Evolutionary conservation across 1,140 invertebrate genomes (phyloP), one percentile per base, ranked within the genome.

Genomic region (Apocrypta bakeri): DNA sequence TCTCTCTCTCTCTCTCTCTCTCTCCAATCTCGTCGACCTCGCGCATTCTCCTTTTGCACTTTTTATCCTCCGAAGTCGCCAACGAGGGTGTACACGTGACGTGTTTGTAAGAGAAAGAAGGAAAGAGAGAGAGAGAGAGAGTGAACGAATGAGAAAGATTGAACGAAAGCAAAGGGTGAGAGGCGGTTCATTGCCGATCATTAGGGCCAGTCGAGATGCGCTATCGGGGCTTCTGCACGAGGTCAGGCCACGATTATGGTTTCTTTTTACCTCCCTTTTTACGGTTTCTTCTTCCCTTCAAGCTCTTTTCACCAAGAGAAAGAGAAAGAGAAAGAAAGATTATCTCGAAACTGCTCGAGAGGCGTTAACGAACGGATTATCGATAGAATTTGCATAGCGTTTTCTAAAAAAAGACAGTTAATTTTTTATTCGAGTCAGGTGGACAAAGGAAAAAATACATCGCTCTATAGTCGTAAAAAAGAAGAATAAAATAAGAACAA

Each of bases 251-350:
- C 48, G 48, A 56, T 56, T 56, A n/a, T 17, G 42, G 12, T 17
- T 48, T 48, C 11, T 48, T 48, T 48, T 48, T 37, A 9, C 9
- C 37, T 48, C 42, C 11, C n/a, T 17, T 48, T 21, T 56, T 17
- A 14, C 64, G 77, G 69, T 71, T 69, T 42, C 56, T 85, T 82
- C 84, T 82, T 78, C 48, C 24, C 48, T 37, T 69, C n/a, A n/a
- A n/a, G n/a, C n/a, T 69, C 25, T 48, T 73, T 9, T n/a, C 2
- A 14, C 31, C 33, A 14, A 12, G 31, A 33, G 40, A n/a, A 1
- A 56, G 40, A 63, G 24, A 73, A 14, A 12, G 31, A 33, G 40
- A n/a, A 1, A 56, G 40, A 63, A 17, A 73, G 66, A 82, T 63
- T 74, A 82, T 85, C 79, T 80, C 79, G 33, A n/a, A 17, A 14